Conservation (phyloP, 64 coral and sea anemone species). For the Pachyseris speciosa region DNA sequence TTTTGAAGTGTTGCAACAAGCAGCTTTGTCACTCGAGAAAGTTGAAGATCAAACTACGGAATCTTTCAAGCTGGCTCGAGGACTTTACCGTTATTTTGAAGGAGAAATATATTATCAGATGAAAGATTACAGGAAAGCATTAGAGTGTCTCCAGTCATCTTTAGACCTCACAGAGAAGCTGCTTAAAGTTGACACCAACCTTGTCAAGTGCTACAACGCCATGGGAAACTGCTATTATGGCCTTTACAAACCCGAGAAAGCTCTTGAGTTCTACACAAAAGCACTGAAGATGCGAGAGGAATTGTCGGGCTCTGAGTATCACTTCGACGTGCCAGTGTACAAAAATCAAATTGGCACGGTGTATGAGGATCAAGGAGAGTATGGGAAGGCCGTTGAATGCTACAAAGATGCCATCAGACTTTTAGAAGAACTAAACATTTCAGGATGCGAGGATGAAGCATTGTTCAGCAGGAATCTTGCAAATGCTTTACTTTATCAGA, state of each 20-base stretch:
- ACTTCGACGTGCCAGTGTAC: slow-evolving; percentile 11
- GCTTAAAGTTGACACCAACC: neutral
- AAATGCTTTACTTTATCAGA: neutral
- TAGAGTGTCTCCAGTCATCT: neutral
- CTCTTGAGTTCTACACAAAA: slow-evolving; percentile 4
- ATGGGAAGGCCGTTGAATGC: neutral
- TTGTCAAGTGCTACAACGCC: slow-evolving; percentile 28
- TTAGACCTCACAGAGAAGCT: neutral
- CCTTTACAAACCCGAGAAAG: neutral
- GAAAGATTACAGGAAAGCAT: neutral
- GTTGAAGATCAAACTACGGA: neutral
- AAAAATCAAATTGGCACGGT: slow-evolving; percentile 33
- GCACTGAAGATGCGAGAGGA: slow-evolving; percentile 24
- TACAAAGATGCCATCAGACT: slow-evolving; percentile 49
- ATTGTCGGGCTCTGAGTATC: neutral
- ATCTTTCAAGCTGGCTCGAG: neutral
- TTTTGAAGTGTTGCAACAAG: slow-evolving; percentile 3
- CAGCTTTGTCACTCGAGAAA: neutral
- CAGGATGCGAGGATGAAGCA: neutral
- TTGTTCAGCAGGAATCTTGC: slow-evolving; percentile 36
- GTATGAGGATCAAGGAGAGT: neutral
- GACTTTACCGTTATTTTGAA: neutral
- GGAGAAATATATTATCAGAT: neutral
- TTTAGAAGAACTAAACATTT: slow-evolving; percentile 24
- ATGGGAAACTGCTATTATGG: slow-evolving; percentile 51